Conservation (phyloP, 2,113 vertebrate species). For the Chloebia gouldiae region DNA sequence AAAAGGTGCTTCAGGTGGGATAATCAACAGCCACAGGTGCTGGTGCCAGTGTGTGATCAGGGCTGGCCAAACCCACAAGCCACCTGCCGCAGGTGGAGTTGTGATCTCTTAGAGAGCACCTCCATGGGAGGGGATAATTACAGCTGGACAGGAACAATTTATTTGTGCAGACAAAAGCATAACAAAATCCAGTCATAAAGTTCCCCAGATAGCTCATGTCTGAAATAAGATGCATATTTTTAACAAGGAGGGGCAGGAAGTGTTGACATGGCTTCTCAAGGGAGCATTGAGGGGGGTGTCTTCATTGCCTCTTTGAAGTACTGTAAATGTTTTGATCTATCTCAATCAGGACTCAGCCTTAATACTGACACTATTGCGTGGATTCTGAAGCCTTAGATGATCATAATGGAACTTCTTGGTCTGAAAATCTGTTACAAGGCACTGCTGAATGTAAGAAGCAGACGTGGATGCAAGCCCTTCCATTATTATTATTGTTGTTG, state of each 20-base stretch:
- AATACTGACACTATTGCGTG: neutral
- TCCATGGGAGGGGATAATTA: neutral
- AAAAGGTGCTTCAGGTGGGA: neutral
- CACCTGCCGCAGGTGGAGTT: neutral
- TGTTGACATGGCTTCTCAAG: neutral
- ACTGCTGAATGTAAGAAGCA: accelerated
- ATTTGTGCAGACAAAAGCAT: neutral
- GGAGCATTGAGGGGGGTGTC: neutral
- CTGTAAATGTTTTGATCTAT: neutral
- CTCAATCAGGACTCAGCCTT: neutral
- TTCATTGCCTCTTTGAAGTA: neutral
- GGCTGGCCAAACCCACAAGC: neutral
- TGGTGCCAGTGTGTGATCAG: neutral
- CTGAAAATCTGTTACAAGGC: neutral
- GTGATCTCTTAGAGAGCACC: neutral
- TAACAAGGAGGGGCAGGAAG: neutral
- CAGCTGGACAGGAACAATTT: neutral
- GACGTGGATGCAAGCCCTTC: neutral
- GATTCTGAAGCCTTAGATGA: neutral
- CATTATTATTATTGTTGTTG: neutral
- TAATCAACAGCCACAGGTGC: neutral
- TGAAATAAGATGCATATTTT: neutral
- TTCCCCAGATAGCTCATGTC: neutral
- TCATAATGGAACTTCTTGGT: neutral
- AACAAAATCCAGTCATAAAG: neutral